phyloP scores from a whole-genome alignment of 2,113 vertebrate genomes.

The Eidolon helvum region DNA sequence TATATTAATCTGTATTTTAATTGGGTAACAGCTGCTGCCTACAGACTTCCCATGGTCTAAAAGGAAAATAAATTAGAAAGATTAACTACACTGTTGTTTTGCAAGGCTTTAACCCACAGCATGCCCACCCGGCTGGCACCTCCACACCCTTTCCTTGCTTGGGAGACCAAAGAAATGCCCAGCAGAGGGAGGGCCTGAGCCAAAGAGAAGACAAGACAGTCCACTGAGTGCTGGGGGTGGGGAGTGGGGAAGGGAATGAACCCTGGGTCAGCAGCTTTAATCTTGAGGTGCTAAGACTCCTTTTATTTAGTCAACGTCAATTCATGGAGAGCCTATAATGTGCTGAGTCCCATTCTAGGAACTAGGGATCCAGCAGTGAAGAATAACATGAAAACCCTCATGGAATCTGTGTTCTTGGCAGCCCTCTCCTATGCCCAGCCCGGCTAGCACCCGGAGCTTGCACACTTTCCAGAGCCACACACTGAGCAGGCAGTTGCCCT shows the following conservation, averaged over 20 bases:
- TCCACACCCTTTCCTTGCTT: conserved; percentile 70
- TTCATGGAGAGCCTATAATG: background rate
- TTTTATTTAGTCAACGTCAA: conserved; percentile 18
- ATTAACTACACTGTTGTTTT: conserved; percentile 71
- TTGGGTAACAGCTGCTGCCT: conserved; percentile 83
- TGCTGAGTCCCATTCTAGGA: background rate
- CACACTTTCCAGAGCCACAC: background rate
- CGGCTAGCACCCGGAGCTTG: background rate
- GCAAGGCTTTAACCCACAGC: conserved; percentile 73
- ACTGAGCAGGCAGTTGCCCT: background rate
- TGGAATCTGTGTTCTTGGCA: background rate
- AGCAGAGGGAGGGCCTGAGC: conserved; percentile 76
- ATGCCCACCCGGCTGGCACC: conserved; percentile 65
- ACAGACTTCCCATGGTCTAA: conserved; percentile 78
- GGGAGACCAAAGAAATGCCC: conserved; percentile 63
- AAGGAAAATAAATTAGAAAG: conserved; percentile 80
- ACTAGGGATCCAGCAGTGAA: background rate
- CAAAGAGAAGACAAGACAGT: conserved; percentile 49
- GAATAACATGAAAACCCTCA: background rate
- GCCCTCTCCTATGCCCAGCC: background rate
- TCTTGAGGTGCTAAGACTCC: background rate
- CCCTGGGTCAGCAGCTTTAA: background rate
- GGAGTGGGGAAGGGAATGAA: background rate
- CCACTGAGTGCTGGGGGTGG: background rate
- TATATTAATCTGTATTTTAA: conserved; percentile 86